Evolutionary conservation across 2,888 invertebrate species (phyloP), one percentile per base, ranked within the genome.

Genomic region (Eubasilissa splendida): DNA sequence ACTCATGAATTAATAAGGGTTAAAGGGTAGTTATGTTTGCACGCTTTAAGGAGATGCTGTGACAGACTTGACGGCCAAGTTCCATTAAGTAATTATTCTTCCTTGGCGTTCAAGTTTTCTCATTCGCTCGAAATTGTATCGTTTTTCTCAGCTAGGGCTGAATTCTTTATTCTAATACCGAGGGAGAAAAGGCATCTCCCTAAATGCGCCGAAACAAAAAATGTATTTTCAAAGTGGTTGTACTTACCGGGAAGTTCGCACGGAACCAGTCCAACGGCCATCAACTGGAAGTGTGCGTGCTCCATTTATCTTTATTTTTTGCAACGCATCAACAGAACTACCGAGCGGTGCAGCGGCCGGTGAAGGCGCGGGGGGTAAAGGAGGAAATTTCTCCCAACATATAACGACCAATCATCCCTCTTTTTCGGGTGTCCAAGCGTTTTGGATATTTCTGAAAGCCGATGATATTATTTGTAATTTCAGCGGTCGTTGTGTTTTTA

Each of bases 341-440:
- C n/a, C 9, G 42, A 33, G n/a, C 42, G 33, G 14, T 11, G 68
- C 50, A 9, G 58, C 50, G n/a, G 68, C 68, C 50, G n/a, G 8
- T 68, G 68, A 33, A 68, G 68, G 14, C 50, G 50, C 52, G 10
- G 12, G 52, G 9, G 68, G 68, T 50, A n/a, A 12, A 14, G 71
- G 74, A 58, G 71, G 52, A 58, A 76, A 63, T 66, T 79, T 81
- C 79, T 56, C 79, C 77, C 78, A 78, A 60, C 71, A 65, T 68
- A 82, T 82, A 82, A 82, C 82, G 79, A 80, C 82, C 82, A 82
- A 82, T 82, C 82, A 82, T 82, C 79, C 82, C 79, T 50, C n/a
- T 58, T 42, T 42, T 33, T 52, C 8, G 8, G 50, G 50, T 68
- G 68, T 50, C 68, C 42, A 52, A 8, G 12, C 14, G 42, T 42